These are phyloP conservation scores for Montipora capitata DNA, from an alignment of 92 coral and sea anemone species.

Conservation along the genomic window DNA sequence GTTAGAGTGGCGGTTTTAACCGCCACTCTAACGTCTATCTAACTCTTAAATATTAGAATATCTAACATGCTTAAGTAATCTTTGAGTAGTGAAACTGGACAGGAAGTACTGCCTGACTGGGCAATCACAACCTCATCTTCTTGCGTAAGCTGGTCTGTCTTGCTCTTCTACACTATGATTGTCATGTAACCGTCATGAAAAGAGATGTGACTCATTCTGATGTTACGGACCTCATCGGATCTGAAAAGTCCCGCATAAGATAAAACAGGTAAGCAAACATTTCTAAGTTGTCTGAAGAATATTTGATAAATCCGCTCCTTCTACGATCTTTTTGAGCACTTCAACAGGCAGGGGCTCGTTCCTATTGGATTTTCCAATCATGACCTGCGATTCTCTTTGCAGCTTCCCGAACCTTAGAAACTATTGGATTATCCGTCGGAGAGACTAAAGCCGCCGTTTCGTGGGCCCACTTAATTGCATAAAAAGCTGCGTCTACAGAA, in stretches of 20 bases:
- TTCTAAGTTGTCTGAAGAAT: constrained; percentile 31
- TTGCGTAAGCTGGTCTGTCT: background rate
- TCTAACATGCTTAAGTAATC: no score
- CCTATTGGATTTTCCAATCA: constrained; percentile 33
- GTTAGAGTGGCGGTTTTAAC: no score
- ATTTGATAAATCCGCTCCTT: constrained; percentile 51
- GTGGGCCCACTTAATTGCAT: background rate
- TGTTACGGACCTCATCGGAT: constrained; percentile 53
- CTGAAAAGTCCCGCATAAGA: constrained; percentile 54
- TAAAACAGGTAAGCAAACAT: constrained; percentile 48
- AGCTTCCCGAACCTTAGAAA: constrained; percentile 53
- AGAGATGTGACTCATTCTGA: constrained; percentile 51
- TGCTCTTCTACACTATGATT: no score
- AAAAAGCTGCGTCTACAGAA: constrained; percentile 51
- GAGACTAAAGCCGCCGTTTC: constrained; percentile 45
- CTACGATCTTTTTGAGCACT: constrained; percentile 23
- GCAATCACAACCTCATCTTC: constrained; percentile 55
- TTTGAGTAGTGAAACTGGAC: no score
- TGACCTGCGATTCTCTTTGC: constrained; percentile 47
- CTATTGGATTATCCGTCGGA: constrained; percentile 47
- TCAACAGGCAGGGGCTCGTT: constrained; percentile 24
- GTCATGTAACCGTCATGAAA: no score
- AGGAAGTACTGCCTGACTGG: background rate
- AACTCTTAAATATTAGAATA: no score
- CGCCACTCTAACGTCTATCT: no score